These are phyloP conservation scores for Chrysocyon brachyurus DNA, from an alignment of 2,797 vertebrate species.

Conservation along the genomic window DNA sequence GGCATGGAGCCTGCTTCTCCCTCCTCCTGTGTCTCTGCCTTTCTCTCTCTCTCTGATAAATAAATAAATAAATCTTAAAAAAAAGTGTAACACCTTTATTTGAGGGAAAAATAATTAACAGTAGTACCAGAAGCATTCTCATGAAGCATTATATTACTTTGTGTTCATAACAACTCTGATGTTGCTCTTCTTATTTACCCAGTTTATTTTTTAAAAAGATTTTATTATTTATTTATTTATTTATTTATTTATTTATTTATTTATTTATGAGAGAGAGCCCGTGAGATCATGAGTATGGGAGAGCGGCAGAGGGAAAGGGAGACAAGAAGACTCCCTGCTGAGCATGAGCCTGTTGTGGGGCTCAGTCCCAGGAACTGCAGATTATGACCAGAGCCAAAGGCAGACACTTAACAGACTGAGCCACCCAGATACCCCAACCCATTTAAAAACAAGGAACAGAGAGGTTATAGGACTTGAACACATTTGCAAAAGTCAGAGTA, in stretches of 20 bases:
- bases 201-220: neutral
- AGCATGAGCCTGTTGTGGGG: neutral
- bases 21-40: no score
- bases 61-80: no score
- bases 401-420: neutral
- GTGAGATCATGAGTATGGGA: neutral
- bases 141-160: constrained; percentile 14
- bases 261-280: neutral
- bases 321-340: neutral
- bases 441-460: neutral
- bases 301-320: neutral
- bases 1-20: no score
- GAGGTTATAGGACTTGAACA: neutral
- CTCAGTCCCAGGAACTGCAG: neutral
- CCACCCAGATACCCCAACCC: neutral
- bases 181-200: neutral
- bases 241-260: neutral
- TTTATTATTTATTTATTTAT: neutral
- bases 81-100: neutral
- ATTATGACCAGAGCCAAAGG: neutral
- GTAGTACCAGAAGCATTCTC: neutral
- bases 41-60: no score
- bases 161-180: neutral
- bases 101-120: neutral
- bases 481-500: constrained; percentile 5